Conservation (phyloP, 2,797 vertebrate species). For the Babyrousa celebensis region DNA sequence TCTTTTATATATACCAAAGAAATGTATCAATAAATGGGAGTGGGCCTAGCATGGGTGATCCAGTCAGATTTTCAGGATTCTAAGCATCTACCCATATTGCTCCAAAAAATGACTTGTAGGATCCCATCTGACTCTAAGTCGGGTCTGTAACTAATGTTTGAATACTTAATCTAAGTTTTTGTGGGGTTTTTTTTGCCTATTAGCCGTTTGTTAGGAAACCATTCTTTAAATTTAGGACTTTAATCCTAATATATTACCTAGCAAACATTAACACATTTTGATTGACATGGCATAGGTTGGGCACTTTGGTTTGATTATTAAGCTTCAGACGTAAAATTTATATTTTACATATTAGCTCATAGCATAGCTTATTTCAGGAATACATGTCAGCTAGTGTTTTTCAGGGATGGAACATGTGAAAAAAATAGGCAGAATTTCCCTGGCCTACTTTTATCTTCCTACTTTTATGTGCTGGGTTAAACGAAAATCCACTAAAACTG, state of each 20-base stretch:
- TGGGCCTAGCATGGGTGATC: neutral
- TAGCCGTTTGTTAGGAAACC: neutral
- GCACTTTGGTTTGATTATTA: neutral
- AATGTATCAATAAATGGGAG: neutral
- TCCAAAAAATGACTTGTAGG: neutral
- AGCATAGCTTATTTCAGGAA: neutral
- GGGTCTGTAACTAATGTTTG: neutral
- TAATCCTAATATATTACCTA: neutral
- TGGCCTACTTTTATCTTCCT: neutral
- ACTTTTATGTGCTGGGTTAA: neutral
- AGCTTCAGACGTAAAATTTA: neutral
- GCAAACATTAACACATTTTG: neutral
- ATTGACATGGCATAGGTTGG: neutral
- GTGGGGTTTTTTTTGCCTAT: neutral
- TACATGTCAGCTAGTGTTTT: neutral
- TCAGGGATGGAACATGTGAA: neutral
- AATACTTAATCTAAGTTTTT: neutral
- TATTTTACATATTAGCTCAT: neutral
- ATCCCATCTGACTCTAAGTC: neutral
- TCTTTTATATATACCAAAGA: neutral
- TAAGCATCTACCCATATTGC: neutral
- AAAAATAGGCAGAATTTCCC: neutral
- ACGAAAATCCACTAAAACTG: neutral
- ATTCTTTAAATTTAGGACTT: slow-evolving; percentile 1
- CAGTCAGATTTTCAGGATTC: neutral